Conservation (phyloP, 2,888 invertebrate species). For the Catocala fraxini region DNA sequence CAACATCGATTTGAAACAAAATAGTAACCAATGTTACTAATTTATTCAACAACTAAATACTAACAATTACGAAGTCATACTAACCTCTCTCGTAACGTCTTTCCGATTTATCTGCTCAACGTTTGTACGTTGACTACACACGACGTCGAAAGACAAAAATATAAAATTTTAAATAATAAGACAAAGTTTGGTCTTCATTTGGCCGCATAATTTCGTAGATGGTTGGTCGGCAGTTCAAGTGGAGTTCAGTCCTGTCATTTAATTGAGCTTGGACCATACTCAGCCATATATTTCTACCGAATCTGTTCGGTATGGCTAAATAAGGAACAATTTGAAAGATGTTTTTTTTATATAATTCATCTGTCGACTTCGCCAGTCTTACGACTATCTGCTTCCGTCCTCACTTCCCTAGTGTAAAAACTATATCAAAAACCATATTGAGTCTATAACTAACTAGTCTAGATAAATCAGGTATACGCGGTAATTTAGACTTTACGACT, state of each 20-base stretch:
- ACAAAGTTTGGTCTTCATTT: too few relatives aligned
- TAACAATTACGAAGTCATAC: constrained; percentile 27
- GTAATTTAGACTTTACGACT: constrained; percentile 64
- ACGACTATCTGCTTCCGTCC: constrained; percentile 1
- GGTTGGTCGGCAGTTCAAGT: too few relatives aligned
- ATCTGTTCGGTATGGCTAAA: too few relatives aligned
- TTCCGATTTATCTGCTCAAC: constrained; percentile 10
- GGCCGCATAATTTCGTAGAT: too few relatives aligned
- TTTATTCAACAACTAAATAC: constrained; percentile 43
- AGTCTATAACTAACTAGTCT: constrained; percentile 66
- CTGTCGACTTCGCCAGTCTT: constrained; percentile 23
- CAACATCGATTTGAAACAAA: constrained; percentile 44
- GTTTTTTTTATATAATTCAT: background rate
- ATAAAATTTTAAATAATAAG: background rate
- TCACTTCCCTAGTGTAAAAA: constrained; percentile 43
- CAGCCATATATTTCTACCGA: too few relatives aligned
- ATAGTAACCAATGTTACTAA: constrained; percentile 21
- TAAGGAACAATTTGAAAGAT: background rate
- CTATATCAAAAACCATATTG: constrained; percentile 55
- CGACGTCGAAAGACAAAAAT: constrained; percentile 21
- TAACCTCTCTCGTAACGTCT: constrained; percentile 22
- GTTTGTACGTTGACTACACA: background rate
- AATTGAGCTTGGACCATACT: too few relatives aligned
- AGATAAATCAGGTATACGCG: constrained; percentile 73
- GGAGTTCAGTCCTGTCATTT: too few relatives aligned